Evolutionary conservation across 35 echinoderm and acorn worm genomes (phyloP).

Genomic region (Lytechinus variegatus): DNA sequence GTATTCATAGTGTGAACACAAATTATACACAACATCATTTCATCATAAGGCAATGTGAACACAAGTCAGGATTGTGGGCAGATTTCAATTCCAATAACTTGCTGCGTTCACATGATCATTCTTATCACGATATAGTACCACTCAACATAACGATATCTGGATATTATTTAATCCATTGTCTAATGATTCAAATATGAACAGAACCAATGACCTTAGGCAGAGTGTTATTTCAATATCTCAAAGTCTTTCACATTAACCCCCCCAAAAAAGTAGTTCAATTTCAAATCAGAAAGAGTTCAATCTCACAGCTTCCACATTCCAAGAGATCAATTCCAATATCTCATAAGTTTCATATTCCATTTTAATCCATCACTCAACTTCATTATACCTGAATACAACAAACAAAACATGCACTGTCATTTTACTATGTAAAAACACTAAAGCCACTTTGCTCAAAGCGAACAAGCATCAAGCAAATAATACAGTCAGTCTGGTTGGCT

Average conservation of each 20-base stretch:
- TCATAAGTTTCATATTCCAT: too few species aligned
- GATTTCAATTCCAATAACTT: neutral
- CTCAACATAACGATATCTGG: neutral
- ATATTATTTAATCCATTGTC: too few species aligned
- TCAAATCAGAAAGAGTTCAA: too few species aligned
- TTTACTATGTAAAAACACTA: neutral
- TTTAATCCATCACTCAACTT: too few species aligned
- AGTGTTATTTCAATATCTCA: too few species aligned
- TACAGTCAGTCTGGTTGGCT: too few species aligned
- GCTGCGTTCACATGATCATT: neutral
- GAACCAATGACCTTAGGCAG: too few species aligned
- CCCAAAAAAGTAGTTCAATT: too few species aligned
- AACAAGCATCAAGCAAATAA: neutral
- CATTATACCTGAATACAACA: neutral
- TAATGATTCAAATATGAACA: too few species aligned
- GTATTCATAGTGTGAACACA: neutral
- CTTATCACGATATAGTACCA: neutral
- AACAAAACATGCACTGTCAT: neutral
- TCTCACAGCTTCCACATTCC: too few species aligned
- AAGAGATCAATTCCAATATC: too few species aligned
- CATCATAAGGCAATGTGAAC: slow-evolving; percentile 10
- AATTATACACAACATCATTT: neutral
- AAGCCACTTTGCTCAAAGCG: neutral
- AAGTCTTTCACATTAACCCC: too few species aligned
- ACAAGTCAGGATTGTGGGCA: neutral